Percentiles rank a stretch among this genome's conserved stretches.
phyloP scores from a whole-genome alignment of 2,888 invertebrate genomes.

The Morpho helenor region DNA sequence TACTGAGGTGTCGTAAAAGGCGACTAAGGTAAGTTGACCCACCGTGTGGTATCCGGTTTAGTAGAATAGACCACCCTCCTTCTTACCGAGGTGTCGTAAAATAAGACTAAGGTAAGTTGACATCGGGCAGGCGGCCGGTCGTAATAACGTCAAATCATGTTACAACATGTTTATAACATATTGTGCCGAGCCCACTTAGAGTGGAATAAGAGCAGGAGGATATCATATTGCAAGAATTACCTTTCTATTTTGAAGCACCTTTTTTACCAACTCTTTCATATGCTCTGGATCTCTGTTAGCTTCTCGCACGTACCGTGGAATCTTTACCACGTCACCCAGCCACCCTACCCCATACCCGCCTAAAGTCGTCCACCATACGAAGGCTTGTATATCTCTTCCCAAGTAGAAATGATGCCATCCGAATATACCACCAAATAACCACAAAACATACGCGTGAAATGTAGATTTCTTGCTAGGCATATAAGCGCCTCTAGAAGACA shows the following conservation, averaged over 20 bases:
- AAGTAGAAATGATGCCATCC: conserved; percentile 96
- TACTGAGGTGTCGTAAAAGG: too few species aligned
- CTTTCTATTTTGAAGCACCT: conserved; percentile 81
- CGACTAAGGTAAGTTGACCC: too few species aligned
- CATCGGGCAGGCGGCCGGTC: too few species aligned
- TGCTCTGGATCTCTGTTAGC: conserved; percentile 86
- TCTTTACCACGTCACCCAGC: conserved; percentile 90
- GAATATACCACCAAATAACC: conserved; percentile 93
- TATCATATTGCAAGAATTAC: conserved; percentile 52
- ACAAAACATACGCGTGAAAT: conserved; percentile 87
- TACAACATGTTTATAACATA: too few species aligned
- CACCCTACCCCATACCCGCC: conserved; percentile 94
- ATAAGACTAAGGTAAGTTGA: too few species aligned
- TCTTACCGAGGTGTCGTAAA: too few species aligned
- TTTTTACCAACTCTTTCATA: conserved; percentile 80
- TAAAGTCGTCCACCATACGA: conserved; percentile 92
- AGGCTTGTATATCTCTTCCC: conserved; percentile 92
- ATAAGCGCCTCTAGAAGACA: conserved; percentile 33
- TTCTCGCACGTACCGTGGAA: conserved; percentile 91
- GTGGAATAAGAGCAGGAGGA: too few species aligned
- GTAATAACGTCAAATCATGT: too few species aligned
- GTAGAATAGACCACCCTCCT: too few species aligned
- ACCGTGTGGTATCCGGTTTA: too few species aligned
- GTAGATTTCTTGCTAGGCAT: conserved; percentile 74
- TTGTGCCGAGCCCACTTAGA: too few species aligned